Base-by-base conservation (phyloP, 2,113 vertebrate genomes). In the Austrofundulus limnaeus region DNA sequence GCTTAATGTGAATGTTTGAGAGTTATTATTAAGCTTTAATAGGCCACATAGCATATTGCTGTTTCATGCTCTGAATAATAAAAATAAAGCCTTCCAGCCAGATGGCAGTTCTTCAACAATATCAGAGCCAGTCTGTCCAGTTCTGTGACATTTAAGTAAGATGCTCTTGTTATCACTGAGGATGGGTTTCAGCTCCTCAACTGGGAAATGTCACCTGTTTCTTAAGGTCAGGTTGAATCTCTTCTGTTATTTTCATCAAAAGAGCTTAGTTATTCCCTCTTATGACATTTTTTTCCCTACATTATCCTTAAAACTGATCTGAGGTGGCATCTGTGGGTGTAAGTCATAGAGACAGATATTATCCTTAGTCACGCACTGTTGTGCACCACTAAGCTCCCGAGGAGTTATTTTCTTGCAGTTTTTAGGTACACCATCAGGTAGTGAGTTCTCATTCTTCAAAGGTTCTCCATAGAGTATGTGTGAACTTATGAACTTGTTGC, bases 141-240 rank as follows among this genome's bases (percentile, higher is more conserved):
- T 39, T 2, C 64, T 48, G 72, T 86, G 86, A 85, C 86, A 88
- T 88, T 88, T 89, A 61, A 81, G 69, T 79, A 84, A 83, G 81
- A 74, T 77, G 64, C 81, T 75, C 72, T 81, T 48, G 69, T 83
- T 75, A 85, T 88, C 66, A 48, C 58, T 34, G 51, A 66, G 19
- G 69, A 87, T 70, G 78, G 73, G 77, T 77, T 82, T 71, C 69
- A 59, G 66, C 72, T 84, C 74, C 72, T 78, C 73, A 70, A 23
- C 77, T 61, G 66, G 66, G 73, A 88, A 86, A 90, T 89, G 78
- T 76, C 83, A 84, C 63, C 68, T 82, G 60, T 67, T 75, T 79
- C 72, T 77, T 70, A 81, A 83, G 83, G 84, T 85, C 85, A 88
- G 46, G 71, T 54, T 70, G 66, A 72, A 78, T 81, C 76, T 80